Percentiles rank a stretch among this genome's conserved stretches.
Conservation (phyloP, 2,888 invertebrate species). For the Chrysolina haemoptera region DNA sequence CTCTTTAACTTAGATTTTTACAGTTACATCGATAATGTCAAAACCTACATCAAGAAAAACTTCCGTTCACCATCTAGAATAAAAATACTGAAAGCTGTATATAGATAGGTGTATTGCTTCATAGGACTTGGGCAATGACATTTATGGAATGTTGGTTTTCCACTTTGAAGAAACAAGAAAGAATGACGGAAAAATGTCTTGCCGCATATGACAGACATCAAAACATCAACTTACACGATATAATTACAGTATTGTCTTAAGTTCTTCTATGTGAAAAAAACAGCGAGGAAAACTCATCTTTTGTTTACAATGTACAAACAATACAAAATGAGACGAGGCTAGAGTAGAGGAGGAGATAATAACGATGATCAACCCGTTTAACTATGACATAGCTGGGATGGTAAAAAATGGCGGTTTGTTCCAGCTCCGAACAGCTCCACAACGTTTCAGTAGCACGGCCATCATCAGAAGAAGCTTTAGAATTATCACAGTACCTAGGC, state of each 20-base stretch:
- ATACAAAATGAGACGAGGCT: slow-evolving; percentile 22
- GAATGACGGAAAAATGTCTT: slow-evolving; percentile 27
- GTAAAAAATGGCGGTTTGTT: neutral
- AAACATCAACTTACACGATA: slow-evolving; percentile 54
- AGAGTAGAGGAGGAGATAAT: neutral
- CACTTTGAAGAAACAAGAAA: slow-evolving; percentile 47
- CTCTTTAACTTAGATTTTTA: slow-evolving; percentile 55
- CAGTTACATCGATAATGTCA: slow-evolving; percentile 56
- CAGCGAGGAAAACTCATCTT: slow-evolving; percentile 39
- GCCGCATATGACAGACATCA: slow-evolving; percentile 48
- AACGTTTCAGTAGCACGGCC: neutral
- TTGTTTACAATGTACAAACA: slow-evolving; percentile 49
- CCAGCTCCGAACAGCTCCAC: neutral
- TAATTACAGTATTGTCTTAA: slow-evolving; percentile 53
- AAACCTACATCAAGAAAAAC: slow-evolving; percentile 53
- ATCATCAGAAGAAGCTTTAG: neutral
- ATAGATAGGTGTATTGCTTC: slow-evolving; percentile 58
- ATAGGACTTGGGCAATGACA: slow-evolving; percentile 59
- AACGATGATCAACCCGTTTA: neutral
- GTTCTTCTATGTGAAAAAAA: slow-evolving; percentile 48
- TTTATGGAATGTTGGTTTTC: slow-evolving; percentile 60
- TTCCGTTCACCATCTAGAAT: slow-evolving; percentile 56
- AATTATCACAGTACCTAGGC: too few species aligned
- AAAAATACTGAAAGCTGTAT: slow-evolving; percentile 54
- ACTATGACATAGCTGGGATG: neutral